Evolutionary conservation across 1,140 invertebrate species (phyloP), one percentile per base, ranked within the genome.

Genomic region (Lepidurus packardi): DNA sequence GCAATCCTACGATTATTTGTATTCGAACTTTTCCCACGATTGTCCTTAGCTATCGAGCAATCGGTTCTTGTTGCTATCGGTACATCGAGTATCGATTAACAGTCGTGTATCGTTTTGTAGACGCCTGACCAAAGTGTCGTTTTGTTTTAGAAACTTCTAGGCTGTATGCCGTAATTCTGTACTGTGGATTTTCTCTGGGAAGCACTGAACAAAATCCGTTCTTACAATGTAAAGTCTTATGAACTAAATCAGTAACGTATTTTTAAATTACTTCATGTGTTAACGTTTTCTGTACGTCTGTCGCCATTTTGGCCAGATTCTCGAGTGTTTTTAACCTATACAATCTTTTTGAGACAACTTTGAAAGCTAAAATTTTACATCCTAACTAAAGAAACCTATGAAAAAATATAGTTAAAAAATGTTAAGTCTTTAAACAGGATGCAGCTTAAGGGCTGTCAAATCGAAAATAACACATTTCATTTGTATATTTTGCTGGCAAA

Each of bases 161-260:
- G 34, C 65, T 77, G 41, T 21, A 34, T 44, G 43, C 65, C 53
- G 41, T 73, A 73, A 78, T 78, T 41, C 47, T 13, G 44, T 74
- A 78, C 78, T 78, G 78, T 78, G 78, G 78, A 78, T 24, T 78
- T 78, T 78, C 73, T 78, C 73, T 78, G 78, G 78, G 75, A 78
- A 47, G 75, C 73, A 21, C 42, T 78, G 53, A 78, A 78, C 24
- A 73, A 75, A 11, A 78, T 78, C 44, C 78, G 78, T 47, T 78
- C 78, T 34, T 42, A 75, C 41, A 78, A 78, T 45, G 78, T 78
- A 21, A 78, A 42, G 16, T 74, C 43, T n/a, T 7, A 13, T 65
- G 5, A 65, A 65, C 13, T 65, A 16, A n/a, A 7, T 65, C 8
- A 21, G 16, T 13, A 65, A 65, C 8, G 21, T 65, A 65, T 7